These are phyloP conservation scores for Apodemia hepburni DNA, from an alignment of 2,888 invertebrate species.

Conservation along the genomic window DNA sequence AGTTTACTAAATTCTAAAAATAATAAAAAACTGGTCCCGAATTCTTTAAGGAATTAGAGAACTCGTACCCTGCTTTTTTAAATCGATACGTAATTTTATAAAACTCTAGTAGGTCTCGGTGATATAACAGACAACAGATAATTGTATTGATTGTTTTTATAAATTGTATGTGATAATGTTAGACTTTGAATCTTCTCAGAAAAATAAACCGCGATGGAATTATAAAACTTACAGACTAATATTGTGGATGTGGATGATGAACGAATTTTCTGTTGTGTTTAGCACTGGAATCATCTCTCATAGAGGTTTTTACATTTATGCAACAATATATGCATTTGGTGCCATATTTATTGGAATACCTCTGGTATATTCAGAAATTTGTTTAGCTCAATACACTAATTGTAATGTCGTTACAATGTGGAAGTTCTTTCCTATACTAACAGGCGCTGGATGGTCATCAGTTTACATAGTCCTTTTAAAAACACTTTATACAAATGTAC, in stretches of 20 bases:
- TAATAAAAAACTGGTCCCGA: no score
- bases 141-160: constrained; percentile 3
- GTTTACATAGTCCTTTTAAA: constrained; percentile 52
- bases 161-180: background rate
- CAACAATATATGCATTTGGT: constrained; percentile 41
- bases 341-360: constrained; percentile 62
- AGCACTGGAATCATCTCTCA: constrained; percentile 51
- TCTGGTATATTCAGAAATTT: constrained; percentile 63
- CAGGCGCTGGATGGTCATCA: constrained; percentile 52
- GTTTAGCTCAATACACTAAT: constrained; percentile 63
- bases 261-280: constrained; percentile 49
- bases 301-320: constrained; percentile 50
- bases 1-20: no score
- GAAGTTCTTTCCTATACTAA: constrained; percentile 62
- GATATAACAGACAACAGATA: background rate
- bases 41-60: no score
- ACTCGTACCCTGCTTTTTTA: no score
- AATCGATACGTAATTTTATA: background rate
- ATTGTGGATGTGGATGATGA: constrained; percentile 63
- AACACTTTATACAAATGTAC: constrained; percentile 46
- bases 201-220: constrained; percentile 48
- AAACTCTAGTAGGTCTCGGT: background rate
- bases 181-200: constrained; percentile 32
- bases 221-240: constrained; percentile 54
- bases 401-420: constrained; percentile 54